Evolutionary conservation across 2,113 vertebrate species (phyloP).

Genomic region (Hucho hucho): DNA sequence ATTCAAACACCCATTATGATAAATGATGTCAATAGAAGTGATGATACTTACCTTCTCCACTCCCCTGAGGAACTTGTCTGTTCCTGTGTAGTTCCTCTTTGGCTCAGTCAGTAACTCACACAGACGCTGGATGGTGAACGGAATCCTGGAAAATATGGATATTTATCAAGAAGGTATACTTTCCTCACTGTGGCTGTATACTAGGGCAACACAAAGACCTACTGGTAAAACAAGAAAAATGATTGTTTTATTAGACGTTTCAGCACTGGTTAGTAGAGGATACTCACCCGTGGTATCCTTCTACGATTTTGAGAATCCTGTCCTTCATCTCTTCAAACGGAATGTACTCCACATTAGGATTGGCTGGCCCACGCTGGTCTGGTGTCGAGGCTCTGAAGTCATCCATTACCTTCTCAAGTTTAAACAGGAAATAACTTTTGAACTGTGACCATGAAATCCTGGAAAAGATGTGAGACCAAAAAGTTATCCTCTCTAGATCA

Average conservation of each 20-base stretch:
- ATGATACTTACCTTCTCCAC: constrained; percentile 86
- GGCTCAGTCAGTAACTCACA: constrained; percentile 96
- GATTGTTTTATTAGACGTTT: neutral
- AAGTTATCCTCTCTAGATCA: neutral
- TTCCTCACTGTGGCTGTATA: neutral
- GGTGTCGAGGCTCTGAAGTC: constrained; percentile 89
- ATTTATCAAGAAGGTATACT: neutral
- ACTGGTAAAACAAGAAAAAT: too few relatives aligned
- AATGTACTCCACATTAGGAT: constrained; percentile 94
- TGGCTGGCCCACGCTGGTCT: constrained; percentile 85
- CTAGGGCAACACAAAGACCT: too few relatives aligned
- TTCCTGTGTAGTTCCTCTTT: constrained; percentile 93
- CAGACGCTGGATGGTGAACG: constrained; percentile 95
- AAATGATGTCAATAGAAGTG: neutral
- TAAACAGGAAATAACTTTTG: constrained; percentile 96
- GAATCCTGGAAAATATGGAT: constrained; percentile 78
- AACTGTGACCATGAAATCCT: constrained; percentile 98
- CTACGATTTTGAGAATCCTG: constrained; percentile 94
- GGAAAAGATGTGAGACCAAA: constrained; percentile 30
- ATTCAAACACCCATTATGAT: neutral
- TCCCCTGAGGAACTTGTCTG: constrained; percentile 96
- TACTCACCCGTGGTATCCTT: constrained; percentile 93
- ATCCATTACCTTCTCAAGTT: constrained; percentile 96
- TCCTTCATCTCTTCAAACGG: constrained; percentile 96
- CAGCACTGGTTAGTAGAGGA: neutral